Conservation (phyloP, 2,888 invertebrate species). For the Tachina lurida region DNA sequence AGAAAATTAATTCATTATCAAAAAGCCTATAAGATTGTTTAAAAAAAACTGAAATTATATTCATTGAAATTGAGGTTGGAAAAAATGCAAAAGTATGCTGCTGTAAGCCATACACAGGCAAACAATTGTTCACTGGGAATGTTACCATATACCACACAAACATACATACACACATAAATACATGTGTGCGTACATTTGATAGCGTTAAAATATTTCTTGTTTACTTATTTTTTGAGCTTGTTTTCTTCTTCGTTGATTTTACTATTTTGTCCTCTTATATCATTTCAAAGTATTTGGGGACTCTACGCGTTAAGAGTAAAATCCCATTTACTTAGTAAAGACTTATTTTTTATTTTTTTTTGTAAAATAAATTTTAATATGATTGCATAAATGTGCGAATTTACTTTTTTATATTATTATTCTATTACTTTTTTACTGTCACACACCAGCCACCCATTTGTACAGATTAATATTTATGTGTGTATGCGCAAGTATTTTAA, state of each 20-base stretch:
- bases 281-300: slow-evolving; percentile 49
- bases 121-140: background rate
- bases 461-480: slow-evolving; percentile 69
- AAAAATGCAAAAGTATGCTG: too few relatives aligned
- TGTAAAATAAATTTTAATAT: slow-evolving; percentile 59
- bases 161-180: background rate
- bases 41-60: too few relatives aligned
- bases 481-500: slow-evolving; percentile 62
- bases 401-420: slow-evolving; percentile 6
- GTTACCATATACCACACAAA: slow-evolving; percentile 48
- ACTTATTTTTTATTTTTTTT: slow-evolving; percentile 21
- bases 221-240: slow-evolving; percentile 22
- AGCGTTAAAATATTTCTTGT: slow-evolving; percentile 31
- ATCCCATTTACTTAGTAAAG: slow-evolving; percentile 51
- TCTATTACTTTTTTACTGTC: background rate
- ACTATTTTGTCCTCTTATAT: slow-evolving; percentile 36
- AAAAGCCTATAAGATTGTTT: too few relatives aligned
- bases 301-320: slow-evolving; percentile 64
- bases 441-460: slow-evolving; percentile 48
- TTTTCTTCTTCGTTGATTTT: slow-evolving; percentile 41
- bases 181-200: slow-evolving; percentile 15
- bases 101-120: too few relatives aligned
- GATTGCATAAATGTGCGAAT: slow-evolving; percentile 3
- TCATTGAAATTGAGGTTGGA: too few relatives aligned
- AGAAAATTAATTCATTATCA: too few relatives aligned